Conservation (phyloP, 2,113 vertebrate genomes). For the Macquaria australasica region DNA sequence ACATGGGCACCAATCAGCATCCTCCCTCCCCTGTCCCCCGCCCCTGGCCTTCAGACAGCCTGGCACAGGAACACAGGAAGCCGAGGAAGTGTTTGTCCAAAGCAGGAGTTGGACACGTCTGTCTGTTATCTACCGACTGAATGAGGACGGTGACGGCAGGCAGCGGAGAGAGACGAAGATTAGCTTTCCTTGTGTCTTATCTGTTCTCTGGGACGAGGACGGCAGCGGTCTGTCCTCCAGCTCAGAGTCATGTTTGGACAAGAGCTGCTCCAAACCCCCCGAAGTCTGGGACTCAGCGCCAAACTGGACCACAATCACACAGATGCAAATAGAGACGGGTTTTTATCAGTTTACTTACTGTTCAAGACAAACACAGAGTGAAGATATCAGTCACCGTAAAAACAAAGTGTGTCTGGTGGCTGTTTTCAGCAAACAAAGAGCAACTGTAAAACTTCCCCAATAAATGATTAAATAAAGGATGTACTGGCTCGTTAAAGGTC, state of each 20-base stretch:
- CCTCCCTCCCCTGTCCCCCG: neutral
- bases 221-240: neutral
- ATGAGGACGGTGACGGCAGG: constrained; percentile 15
- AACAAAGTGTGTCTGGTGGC: neutral
- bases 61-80: constrained; percentile 55
- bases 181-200: constrained; percentile 21
- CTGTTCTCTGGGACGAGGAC: neutral
- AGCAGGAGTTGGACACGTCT: constrained; percentile 19
- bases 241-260: neutral
- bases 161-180: neutral
- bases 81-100: constrained; percentile 40
- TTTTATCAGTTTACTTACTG: neutral
- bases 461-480: neutral
- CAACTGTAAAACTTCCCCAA: neutral
- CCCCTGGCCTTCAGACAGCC: constrained; percentile 18
- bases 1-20: constrained; percentile 14
- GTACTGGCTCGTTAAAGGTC: neutral
- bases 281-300: neutral
- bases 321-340: neutral
- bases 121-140: constrained; percentile 47
- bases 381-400: neutral
- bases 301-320: neutral
- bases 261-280: neutral
- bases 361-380: no score
- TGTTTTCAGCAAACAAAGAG: neutral